Evolutionary conservation across 2,113 vertebrate species (phyloP).

Genomic region (Crocuta crocuta): DNA sequence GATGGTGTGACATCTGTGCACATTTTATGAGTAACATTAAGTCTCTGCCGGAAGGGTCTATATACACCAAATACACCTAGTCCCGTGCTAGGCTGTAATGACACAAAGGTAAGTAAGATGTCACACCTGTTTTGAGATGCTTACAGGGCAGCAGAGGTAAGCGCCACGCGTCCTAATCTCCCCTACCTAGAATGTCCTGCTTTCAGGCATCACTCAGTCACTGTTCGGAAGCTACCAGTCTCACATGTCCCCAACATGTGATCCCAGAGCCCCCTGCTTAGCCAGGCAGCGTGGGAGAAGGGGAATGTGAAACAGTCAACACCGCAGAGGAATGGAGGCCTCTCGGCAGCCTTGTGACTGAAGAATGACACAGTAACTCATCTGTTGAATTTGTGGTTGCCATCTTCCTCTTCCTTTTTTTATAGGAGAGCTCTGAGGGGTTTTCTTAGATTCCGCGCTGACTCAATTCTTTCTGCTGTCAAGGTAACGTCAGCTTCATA

Average conservation of each 20-base stretch:
- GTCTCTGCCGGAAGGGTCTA: background rate
- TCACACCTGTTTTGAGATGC: background rate
- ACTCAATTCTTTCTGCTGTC: background rate
- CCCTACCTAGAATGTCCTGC: background rate
- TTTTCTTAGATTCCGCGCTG: background rate
- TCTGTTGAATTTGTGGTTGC: background rate
- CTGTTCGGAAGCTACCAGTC: background rate
- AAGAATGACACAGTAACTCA: background rate
- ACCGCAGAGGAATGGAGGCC: background rate
- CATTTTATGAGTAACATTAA: background rate
- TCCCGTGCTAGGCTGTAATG: too few species aligned
- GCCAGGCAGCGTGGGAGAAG: background rate
- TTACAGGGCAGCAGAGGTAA: background rate
- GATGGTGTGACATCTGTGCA: background rate
- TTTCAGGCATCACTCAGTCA: background rate
- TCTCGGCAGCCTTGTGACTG: rapidly evolving
- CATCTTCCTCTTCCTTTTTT: background rate
- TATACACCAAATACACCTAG: background rate
- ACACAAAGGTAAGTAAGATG: background rate
- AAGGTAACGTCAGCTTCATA: background rate
- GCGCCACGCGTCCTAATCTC: background rate
- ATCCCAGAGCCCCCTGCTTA: background rate
- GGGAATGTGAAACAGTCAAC: background rate
- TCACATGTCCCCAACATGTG: background rate
- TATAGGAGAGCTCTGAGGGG: background rate